These are phyloP conservation scores for Leptonema lineaticorne DNA, from an alignment of 1,140 invertebrate species.

Conservation along the genomic window DNA sequence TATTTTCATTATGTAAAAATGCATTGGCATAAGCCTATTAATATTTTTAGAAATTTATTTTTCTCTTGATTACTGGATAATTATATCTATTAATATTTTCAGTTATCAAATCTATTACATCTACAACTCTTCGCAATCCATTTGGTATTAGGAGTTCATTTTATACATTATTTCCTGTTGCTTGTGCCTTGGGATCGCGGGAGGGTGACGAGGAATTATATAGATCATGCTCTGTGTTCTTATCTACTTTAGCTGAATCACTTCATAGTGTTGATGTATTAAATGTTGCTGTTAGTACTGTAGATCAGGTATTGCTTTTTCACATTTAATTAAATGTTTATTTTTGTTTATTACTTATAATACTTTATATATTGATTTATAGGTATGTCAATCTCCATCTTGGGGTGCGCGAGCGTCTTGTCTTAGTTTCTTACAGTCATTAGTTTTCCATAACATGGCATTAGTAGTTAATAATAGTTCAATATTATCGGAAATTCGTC, in stretches of 20 bases:
- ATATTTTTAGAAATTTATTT: not conserved
- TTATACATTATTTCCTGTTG: slow-evolving; percentile 64
- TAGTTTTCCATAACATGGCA: slow-evolving; percentile 85
- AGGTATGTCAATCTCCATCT: slow-evolving; percentile 54
- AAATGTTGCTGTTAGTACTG: slow-evolving; percentile 39
- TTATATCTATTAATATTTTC: slow-evolving; percentile 42
- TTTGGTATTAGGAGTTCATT: slow-evolving; percentile 57
- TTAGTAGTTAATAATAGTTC: slow-evolving; percentile 60
- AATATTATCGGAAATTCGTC: slow-evolving; percentile 59
- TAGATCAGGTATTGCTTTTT: slow-evolving; percentile 16
- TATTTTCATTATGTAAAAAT: no score
- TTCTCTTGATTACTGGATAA: not conserved
- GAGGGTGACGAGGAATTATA: slow-evolving; percentile 80
- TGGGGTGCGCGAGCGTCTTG: slow-evolving; percentile 77
- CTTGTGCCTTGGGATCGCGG: slow-evolving; percentile 74
- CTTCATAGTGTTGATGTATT: slow-evolving; percentile 48
- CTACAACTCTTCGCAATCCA: slow-evolving; percentile 53
- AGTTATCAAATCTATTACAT: slow-evolving; percentile 62
- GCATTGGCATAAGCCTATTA: no score
- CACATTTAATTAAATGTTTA: not conserved
- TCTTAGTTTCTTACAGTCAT: slow-evolving; percentile 75
- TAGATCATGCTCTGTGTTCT: slow-evolving; percentile 63
- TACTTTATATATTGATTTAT: not conserved
- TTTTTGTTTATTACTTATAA: not conserved
- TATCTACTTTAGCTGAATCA: slow-evolving; percentile 66